Evolutionary conservation across 1,140 invertebrate genomes (phyloP).

Genomic region (Matsumurasca onukii): DNA sequence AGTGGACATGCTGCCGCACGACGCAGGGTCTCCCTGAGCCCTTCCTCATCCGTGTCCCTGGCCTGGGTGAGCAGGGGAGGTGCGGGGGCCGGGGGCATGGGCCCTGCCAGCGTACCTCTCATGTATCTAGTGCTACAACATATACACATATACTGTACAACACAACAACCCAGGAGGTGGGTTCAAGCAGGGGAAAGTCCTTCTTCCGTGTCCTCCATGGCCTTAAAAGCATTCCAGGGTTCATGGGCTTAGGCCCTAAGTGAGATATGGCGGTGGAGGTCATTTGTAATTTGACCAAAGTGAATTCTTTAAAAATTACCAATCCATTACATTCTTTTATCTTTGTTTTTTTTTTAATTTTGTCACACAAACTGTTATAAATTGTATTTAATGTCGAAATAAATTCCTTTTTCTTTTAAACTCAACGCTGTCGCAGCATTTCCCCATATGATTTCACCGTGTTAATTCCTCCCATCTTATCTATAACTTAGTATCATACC

Average conservation of each 20-base stretch:
- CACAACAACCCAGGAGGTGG: not conserved
- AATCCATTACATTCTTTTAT: not conserved
- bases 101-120: slow-evolving; percentile 15
- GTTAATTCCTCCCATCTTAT: not conserved
- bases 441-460: not conserved
- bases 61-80: slow-evolving; percentile 29
- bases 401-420: not conserved
- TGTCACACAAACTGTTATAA: not conserved
- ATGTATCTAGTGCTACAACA: not conserved
- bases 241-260: too few species aligned
- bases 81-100: not conserved
- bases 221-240: not conserved
- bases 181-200: not conserved
- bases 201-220: not conserved
- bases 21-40: slow-evolving; percentile 19
- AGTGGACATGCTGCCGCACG: not conserved
- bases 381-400: not conserved
- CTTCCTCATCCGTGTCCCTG: slow-evolving; percentile 28
- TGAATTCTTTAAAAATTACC: not conserved
- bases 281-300: not conserved
- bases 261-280: too few species aligned
- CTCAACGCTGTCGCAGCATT: not conserved
- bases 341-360: not conserved
- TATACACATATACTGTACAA: not conserved
- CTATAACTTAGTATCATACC: not conserved